phyloP scores from a whole-genome alignment of 1,140 invertebrate species.

The Himalopsyche phryganea region DNA sequence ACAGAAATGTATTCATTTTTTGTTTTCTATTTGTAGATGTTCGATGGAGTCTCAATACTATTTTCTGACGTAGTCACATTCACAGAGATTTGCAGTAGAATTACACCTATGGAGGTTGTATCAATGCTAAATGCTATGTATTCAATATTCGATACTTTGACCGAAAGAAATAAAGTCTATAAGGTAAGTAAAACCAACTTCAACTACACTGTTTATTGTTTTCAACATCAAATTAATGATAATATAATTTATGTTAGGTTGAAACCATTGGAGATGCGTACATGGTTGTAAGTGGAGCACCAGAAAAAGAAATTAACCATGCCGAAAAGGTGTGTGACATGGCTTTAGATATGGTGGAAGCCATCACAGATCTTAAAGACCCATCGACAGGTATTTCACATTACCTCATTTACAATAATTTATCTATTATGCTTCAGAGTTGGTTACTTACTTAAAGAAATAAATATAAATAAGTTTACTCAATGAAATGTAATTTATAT shows the following conservation, averaged over 20 bases:
- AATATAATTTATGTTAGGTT: slow-evolving; percentile 64
- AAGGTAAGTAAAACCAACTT: slow-evolving; percentile 75
- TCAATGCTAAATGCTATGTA: slow-evolving; percentile 97
- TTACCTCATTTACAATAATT: background rate
- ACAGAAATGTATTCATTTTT: no score
- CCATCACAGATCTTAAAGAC: slow-evolving; percentile 85
- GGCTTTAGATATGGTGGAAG: slow-evolving; percentile 94
- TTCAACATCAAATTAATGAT: background rate
- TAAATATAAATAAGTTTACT: no score
- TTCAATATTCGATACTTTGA: slow-evolving; percentile 86
- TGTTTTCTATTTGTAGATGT: slow-evolving; percentile 71
- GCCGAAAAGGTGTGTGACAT: slow-evolving; percentile 93
- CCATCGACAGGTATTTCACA: slow-evolving; percentile 77
- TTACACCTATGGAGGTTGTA: slow-evolving; percentile 94
- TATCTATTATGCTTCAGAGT: background rate
- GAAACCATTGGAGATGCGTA: slow-evolving; percentile 97
- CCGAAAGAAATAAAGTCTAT: slow-evolving; percentile 89
- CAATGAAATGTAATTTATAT: background rate
- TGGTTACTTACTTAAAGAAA: background rate
- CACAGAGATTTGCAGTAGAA: slow-evolving; percentile 91
- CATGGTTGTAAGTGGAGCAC: slow-evolving; percentile 95
- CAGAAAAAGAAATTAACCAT: slow-evolving; percentile 84
- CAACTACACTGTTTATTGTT: background rate
- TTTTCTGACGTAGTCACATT: slow-evolving; percentile 97
- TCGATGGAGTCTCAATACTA: slow-evolving; percentile 90